Percentiles rank a stretch among this genome's conserved stretches.
phyloP scores from a whole-genome alignment of 2,113 vertebrate species.

The Ceyx margarethae region DNA sequence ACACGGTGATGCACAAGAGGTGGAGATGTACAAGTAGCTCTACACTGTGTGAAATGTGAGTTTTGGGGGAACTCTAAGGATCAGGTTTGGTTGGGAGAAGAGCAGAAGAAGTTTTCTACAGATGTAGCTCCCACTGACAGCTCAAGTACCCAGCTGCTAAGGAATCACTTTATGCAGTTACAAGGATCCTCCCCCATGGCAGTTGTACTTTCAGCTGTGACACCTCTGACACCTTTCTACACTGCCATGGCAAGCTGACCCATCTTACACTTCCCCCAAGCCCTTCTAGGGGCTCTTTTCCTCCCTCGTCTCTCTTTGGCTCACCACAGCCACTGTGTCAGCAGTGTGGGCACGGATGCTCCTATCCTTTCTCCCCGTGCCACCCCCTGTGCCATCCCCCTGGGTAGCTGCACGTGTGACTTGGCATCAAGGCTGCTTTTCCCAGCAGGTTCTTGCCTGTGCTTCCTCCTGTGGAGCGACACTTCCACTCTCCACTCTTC shows the following conservation, averaged over 20 bases:
- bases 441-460: background rate
- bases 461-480: background rate
- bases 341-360: rapidly evolving
- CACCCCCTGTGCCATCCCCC: background rate
- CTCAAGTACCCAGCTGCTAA: background rate
- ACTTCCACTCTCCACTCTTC: background rate
- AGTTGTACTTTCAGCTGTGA: background rate
- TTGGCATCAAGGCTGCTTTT: background rate
- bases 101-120: background rate
- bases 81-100: background rate
- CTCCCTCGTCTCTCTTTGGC: background rate
- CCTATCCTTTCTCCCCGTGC: background rate
- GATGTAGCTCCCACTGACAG: background rate
- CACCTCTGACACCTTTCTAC: background rate
- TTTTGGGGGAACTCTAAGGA: background rate
- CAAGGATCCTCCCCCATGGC: background rate
- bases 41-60: background rate
- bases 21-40: background rate
- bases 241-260: background rate
- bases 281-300: background rate
- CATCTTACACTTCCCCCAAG: background rate
- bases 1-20: background rate
- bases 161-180: background rate
- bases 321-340: background rate
- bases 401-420: background rate